These are phyloP conservation scores for Epinotia bilunana DNA, from an alignment of 2,888 invertebrate species.

Conservation along the genomic window DNA sequence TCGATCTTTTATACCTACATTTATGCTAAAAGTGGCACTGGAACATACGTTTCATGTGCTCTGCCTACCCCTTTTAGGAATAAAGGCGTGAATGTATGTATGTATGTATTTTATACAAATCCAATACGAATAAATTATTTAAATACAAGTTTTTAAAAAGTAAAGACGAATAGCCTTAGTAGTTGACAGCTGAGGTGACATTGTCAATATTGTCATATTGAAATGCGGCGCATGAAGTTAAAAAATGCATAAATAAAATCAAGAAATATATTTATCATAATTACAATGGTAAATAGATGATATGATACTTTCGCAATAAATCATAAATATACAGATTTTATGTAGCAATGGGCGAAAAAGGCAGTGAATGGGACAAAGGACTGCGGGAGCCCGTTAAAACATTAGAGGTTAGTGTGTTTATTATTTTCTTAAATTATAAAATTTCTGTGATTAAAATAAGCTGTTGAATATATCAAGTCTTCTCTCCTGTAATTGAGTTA, in stretches of 20 bases:
- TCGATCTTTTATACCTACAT: no score
- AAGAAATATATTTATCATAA: neutral
- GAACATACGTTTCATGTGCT: no score
- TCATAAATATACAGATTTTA: neutral
- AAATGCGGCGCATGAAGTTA: conserved; percentile 19
- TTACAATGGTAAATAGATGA: conserved; percentile 4
- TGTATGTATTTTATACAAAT: no score
- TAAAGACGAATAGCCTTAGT: no score
- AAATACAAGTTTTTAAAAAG: no score
- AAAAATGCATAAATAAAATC: neutral
- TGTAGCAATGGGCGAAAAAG: conserved; percentile 70
- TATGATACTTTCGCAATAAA: neutral
- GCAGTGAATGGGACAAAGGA: conserved; percentile 76
- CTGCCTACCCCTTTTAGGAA: no score
- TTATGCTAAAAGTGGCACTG: no score
- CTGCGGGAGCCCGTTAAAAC: conserved; percentile 75
- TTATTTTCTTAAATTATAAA: conserved; percentile 1
- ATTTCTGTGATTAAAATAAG: neutral
- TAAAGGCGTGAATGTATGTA: no score
- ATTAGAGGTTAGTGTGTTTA: conserved; percentile 71
- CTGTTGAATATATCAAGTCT: neutral
- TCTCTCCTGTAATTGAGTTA: neutral
- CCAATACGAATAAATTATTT: no score
- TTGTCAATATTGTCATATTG: conserved; percentile 2
- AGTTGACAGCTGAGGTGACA: neutral